A percentile compares a stretch with the other conserved stretches of the same genome.
These are phyloP conservation scores for Cyprinodon brontotheroides DNA, from an alignment of 2,113 vertebrate species.

Conservation along the genomic window DNA sequence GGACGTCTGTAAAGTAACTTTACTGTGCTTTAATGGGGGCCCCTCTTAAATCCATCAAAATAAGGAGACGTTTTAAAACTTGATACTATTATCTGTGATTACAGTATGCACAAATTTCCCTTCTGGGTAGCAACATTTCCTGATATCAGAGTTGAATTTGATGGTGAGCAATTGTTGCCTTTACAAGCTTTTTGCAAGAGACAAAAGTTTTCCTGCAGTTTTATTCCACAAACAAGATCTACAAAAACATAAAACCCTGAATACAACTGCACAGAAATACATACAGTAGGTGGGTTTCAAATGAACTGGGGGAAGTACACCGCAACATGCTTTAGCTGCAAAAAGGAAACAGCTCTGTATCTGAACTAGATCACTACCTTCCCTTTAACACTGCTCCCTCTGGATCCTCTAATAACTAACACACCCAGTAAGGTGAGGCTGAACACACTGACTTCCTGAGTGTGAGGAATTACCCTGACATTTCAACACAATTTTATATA, in stretches of 20 bases:
- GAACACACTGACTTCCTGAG: constrained; percentile 16
- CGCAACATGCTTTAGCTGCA: background rate
- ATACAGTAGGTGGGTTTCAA: background rate
- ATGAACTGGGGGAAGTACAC: constrained; percentile 15
- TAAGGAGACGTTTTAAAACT: constrained; percentile 12
- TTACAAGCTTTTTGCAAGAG: constrained; percentile 16
- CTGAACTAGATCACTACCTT: background rate
- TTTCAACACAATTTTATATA: no score
- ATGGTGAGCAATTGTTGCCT: constrained; percentile 12
- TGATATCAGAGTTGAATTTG: constrained; percentile 26
- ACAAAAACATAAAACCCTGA: no score
- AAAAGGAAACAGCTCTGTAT: background rate
- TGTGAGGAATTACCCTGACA: background rate
- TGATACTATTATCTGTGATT: constrained; percentile 55
- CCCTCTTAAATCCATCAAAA: constrained; percentile 5
- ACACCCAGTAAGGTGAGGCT: background rate
- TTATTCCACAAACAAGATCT: no score
- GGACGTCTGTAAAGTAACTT: background rate
- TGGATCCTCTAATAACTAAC: constrained; percentile 13
- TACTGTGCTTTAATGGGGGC: background rate
- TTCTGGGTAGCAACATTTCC: constrained; percentile 47
- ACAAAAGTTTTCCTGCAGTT: background rate
- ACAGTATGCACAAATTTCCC: constrained; percentile 51
- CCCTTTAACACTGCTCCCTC: constrained; percentile 5
- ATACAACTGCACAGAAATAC: background rate